Evolutionary conservation across 2,888 invertebrate species (phyloP).

Genomic region (Epirrhoe alternata): DNA sequence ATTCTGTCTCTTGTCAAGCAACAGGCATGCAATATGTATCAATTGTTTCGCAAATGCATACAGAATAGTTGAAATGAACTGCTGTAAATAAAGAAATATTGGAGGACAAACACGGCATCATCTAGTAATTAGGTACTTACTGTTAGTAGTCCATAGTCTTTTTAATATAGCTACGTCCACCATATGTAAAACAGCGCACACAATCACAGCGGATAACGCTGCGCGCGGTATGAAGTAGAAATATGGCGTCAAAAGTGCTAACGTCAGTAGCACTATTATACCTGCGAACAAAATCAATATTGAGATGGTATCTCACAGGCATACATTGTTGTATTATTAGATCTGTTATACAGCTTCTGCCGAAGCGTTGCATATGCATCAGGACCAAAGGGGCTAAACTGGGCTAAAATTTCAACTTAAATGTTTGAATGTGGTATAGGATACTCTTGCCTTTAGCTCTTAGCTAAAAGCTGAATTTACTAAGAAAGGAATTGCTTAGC

Average conservation of each 20-base stretch:
- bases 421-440: too few relatives aligned
- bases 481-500: too few relatives aligned
- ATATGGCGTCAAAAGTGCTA: constrained; percentile 89
- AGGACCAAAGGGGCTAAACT: neutral
- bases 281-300: constrained; percentile 66
- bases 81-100: too few relatives aligned
- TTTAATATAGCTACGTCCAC: constrained; percentile 86
- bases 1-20: too few relatives aligned
- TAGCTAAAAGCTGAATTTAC: too few relatives aligned
- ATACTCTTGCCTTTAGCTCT: too few relatives aligned
- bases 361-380: neutral
- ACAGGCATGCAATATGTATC: too few relatives aligned
- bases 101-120: too few relatives aligned
- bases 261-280: constrained; percentile 88
- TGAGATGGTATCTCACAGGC: neutral
- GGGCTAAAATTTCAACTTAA: too few relatives aligned
- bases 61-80: too few relatives aligned
- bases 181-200: constrained; percentile 91
- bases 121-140: constrained; percentile 81
- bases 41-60: too few relatives aligned
- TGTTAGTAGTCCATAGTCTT: constrained; percentile 87
- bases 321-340: neutral
- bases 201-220: constrained; percentile 89
- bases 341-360: neutral
- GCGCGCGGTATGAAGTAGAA: constrained; percentile 90